Base-by-base conservation (phyloP, 1,140 invertebrate species). In the Mesaphorura yosii region DNA sequence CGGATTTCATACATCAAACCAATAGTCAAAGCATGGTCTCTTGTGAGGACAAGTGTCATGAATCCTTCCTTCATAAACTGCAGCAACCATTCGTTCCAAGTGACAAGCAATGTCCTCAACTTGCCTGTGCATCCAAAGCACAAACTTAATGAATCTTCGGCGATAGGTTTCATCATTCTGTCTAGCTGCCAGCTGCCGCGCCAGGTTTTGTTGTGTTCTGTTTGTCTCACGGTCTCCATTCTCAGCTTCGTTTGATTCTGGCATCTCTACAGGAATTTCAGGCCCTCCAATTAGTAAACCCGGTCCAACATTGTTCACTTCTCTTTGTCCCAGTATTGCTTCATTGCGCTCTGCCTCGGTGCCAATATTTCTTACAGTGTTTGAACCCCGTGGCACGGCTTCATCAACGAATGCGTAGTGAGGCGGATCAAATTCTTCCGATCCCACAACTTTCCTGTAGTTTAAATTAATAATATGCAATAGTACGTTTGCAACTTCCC, bases 51-150 rank as follows among this genome's bases (percentile, higher is more conserved):
- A 63, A 14, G 40, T 57, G 47, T 58, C 58, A 48, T 63, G 61
- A 1, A 50, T 55, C 44, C 55, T 41, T 7, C 57, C 55, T 54
- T 57, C 57, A 31, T 59, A 55, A 2, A 63, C 55, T 3, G 54
- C 55, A 19, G 48, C 53, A 14, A 63, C 58, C 53, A 63, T 58
- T 52, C 61, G 37, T 50, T 63, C 61, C 28, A 63, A 41, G 28
- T 63, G 61, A 39, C 54, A 53, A 15, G 61, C 61, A 29, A 63
- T 63, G 41, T 63, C 61, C 46, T 63, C 61, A 0, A 63, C 61
- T 10, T 38, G 50, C 26, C 42, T 40, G 40, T 63, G 58, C 51
- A 63, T 57, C 61, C 61, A 63, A 17, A 63, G 39, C 15, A 63
- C 61, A 38, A 63, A 63, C 17, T 55, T 25, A 46, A 63, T 49